Conservation (phyloP, 2,797 vertebrate species). For the Falco berigora region DNA sequence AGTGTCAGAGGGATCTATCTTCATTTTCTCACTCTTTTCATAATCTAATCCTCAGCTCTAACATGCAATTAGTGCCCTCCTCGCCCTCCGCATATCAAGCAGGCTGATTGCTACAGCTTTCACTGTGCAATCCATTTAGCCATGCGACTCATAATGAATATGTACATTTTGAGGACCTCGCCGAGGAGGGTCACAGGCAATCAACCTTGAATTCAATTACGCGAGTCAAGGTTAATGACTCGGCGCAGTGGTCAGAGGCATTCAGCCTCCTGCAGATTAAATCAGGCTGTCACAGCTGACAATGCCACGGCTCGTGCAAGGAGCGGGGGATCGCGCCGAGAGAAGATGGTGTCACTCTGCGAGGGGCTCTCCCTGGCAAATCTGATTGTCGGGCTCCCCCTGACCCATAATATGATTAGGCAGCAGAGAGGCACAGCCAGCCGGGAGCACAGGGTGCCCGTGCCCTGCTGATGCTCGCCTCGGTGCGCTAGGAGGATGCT, state of each 20-base stretch:
- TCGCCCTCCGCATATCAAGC: constrained; percentile 82
- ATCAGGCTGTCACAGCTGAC: constrained; percentile 91
- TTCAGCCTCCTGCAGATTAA: constrained; percentile 89
- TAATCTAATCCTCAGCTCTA: constrained; percentile 98
- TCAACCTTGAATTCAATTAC: constrained; percentile 99
- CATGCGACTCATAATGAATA: constrained; percentile 90
- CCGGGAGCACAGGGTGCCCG: accelerated
- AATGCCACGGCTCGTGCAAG: constrained; percentile 77
- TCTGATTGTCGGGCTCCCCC: constrained; percentile 83
- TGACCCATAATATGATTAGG: constrained; percentile 83
- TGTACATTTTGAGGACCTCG: constrained; percentile 95
- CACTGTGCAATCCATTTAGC: constrained; percentile 98
- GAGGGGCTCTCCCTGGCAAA: constrained; percentile 82
- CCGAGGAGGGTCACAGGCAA: constrained; percentile 94
- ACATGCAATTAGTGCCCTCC: constrained; percentile 99
- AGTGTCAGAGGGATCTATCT: constrained; percentile 96
- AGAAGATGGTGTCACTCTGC: constrained; percentile 85
- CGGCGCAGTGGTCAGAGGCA: constrained; percentile 94
- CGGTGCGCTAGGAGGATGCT: accelerated
- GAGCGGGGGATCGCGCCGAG: constrained; percentile 65
- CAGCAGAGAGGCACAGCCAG: constrained; percentile 77
- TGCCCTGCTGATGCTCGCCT: neutral
- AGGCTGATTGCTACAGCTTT: constrained; percentile 91
- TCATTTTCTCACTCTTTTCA: constrained; percentile 99
- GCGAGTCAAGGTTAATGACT: constrained; percentile 99